These are phyloP conservation scores for Caenorhabditis sinica DNA, from an alignment of 2,888 invertebrate genomes.

Conservation along the genomic window DNA sequence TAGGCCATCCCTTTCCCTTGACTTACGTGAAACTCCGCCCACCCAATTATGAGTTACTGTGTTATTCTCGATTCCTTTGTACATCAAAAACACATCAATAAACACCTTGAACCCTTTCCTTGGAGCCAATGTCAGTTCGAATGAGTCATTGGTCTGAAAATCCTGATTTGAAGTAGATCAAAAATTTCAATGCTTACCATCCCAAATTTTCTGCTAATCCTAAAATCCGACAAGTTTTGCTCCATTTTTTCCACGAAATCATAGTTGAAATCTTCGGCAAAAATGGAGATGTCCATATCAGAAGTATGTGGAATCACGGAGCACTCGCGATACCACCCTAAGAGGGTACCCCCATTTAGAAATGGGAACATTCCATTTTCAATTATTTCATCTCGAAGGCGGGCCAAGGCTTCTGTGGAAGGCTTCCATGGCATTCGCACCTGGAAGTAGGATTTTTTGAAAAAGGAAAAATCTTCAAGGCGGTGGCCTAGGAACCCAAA, in stretches of 20 bases:
- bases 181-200: conserved; percentile 6
- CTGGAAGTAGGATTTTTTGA: not conserved
- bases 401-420: conserved; percentile 22
- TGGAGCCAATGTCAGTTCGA: conserved; percentile 58
- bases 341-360: conserved; percentile 57
- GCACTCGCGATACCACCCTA: conserved; percentile 69
- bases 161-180: too few relatives aligned
- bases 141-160: conserved; percentile 53
- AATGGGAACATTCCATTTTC: conserved; percentile 52
- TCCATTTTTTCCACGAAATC: conserved; percentile 41
- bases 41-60: conserved; percentile 40
- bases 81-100: conserved; percentile 67
- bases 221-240: conserved; percentile 21
- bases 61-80: conserved; percentile 32
- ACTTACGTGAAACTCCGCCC: conserved; percentile 51
- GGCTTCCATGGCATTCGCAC: conserved; percentile 11
- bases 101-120: not conserved
- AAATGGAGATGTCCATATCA: conserved; percentile 63
- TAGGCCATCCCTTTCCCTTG: not conserved
- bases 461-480: not conserved
- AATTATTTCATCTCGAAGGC: conserved; percentile 38
- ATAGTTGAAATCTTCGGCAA: conserved; percentile 48
- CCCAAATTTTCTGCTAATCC: conserved; percentile 53
- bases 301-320: conserved; percentile 64
- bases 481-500: too few relatives aligned